Conservation (phyloP, 2,888 invertebrate species). For the Microplitis deprimator region DNA sequence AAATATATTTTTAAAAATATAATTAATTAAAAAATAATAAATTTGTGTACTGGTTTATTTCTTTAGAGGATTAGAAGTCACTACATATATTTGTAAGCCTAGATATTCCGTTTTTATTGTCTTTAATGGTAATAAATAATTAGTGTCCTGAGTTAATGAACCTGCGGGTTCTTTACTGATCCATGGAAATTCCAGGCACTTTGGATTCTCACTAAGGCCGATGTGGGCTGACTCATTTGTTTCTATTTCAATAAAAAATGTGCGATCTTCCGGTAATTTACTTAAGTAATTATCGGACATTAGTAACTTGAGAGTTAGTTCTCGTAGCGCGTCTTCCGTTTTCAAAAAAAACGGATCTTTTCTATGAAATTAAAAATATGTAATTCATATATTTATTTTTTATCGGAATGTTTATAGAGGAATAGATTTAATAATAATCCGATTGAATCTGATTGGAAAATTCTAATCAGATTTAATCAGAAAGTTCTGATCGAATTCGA, state of each 20-base stretch:
- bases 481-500: no score
- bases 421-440: no score
- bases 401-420: no score
- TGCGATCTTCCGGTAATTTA: conserved; percentile 73
- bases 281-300: conserved; percentile 72
- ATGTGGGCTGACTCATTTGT: conserved; percentile 76
- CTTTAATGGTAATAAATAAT: conserved; percentile 70
- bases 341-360: conserved; percentile 77
- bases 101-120: conserved; percentile 70
- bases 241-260: conserved; percentile 77
- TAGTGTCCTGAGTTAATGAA: background rate
- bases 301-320: conserved; percentile 76
- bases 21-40: background rate
- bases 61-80: background rate
- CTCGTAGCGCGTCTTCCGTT: conserved; percentile 76
- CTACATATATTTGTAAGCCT: conserved; percentile 60
- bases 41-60: background rate
- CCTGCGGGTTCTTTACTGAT: conserved; percentile 61
- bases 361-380: conserved; percentile 51
- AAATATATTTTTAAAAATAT: no score
- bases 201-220: conserved; percentile 73
- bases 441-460: no score
- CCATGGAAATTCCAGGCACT: conserved; percentile 74
- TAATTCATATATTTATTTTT: background rate
- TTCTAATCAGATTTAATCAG: no score